Base-by-base conservation (phyloP, 2,888 invertebrate species). In the Dicyrtomina minuta region DNA sequence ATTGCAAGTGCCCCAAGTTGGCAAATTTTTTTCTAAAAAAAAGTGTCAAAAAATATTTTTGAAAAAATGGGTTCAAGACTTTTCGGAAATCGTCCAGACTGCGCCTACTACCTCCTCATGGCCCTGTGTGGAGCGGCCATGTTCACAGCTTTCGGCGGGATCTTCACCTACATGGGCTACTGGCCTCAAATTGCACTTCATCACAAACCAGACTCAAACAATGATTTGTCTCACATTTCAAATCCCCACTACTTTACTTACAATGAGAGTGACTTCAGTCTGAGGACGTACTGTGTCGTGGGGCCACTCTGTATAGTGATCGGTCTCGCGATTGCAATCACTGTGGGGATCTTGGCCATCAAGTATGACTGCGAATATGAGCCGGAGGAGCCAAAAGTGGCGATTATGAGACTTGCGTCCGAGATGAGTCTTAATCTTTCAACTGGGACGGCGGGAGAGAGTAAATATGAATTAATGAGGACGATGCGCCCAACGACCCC, bases 281-380 rank as follows among this genome's bases (percentile, higher is more conserved):
- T 20, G 3, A 49, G 22, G 17, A n/a, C 49, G 17, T 69, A 75
- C 41, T 70, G 72, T 6, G 71, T 77, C 46, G 70, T 75, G 17
- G 77, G 77, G 1, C 77, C 77, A 10, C 55, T 75, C 17, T 74
- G 72, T 44, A 49, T 77, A 10, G 55, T 70, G 51, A 51, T 76
- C 58, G 75, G 77, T 24, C 68, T 76, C 39, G 58, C 72, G 12
- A 64, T 76, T 51, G 69, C 72, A n/a, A 43, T 75, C 1, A 55
- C 70, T 44, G 66, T 77, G 10, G 74, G 72, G 33, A 68, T 72
- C 41, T 71, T 75, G 39, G 76, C 76, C 26, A 62, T 77, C 15
- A 75, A 73, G 64, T 77, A 75, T 65, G 75, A 77, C 68, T 77
- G 77, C 61, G 75, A 75, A 60, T 70, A 77, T 58, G 77, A 75